These are phyloP conservation scores for Lagocephalus sceleratus DNA, from an alignment of 2,797 vertebrate species.

Conservation along the genomic window DNA sequence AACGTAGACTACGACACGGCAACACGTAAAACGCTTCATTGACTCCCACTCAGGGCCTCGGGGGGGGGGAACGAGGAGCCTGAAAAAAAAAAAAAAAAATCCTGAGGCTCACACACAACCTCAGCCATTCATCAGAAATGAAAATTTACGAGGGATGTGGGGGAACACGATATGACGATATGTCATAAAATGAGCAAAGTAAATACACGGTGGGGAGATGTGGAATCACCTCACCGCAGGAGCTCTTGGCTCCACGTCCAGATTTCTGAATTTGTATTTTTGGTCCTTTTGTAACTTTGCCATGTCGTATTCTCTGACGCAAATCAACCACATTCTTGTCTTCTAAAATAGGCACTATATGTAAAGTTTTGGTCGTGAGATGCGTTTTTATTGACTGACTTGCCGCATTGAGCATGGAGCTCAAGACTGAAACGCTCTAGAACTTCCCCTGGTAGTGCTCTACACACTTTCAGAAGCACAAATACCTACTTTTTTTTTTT, in stretches of 20 bases:
- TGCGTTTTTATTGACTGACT: too few species aligned
- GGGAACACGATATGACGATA: conserved; percentile 37
- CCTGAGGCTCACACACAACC: conserved; percentile 36
- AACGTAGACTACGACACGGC: conserved; percentile 50
- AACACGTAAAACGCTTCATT: conserved; percentile 67
- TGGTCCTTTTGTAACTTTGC: too few species aligned
- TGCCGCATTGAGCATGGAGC: too few species aligned
- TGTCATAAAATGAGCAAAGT: conserved; percentile 55
- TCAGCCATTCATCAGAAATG: conserved; percentile 57
- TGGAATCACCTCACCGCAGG: conserved; percentile 44
- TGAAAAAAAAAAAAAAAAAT: conserved; percentile 13
- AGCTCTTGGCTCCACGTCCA: conserved; percentile 34
- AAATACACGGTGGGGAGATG: conserved; percentile 40
- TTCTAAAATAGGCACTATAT: too few species aligned
- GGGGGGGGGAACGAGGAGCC: conserved; percentile 32
- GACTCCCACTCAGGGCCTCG: conserved; percentile 49
- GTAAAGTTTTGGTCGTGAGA: too few species aligned
- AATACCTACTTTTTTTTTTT: too few species aligned
- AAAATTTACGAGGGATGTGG: conserved; percentile 49
- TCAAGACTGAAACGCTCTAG: too few species aligned
- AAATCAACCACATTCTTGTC: too few species aligned
- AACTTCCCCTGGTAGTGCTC: too few species aligned
- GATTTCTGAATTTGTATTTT: too few species aligned
- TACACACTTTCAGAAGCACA: too few species aligned
- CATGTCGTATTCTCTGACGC: too few species aligned